Base-by-base conservation (phyloP, 2,888 invertebrate species). In the Epistrophe eligans region DNA sequence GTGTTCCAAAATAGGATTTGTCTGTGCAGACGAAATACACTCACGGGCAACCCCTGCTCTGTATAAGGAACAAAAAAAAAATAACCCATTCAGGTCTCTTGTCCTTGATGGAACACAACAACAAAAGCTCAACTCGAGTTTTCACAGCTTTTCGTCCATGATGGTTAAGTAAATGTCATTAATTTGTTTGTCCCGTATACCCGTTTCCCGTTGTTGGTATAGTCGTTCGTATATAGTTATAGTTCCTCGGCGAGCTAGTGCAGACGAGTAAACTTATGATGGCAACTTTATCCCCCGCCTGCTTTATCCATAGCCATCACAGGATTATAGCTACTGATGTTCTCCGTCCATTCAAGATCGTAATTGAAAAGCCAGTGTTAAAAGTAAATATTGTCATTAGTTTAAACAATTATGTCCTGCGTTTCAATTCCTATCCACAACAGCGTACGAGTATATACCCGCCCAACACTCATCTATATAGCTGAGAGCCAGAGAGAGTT, bases 341-440 rank as follows among this genome's bases (percentile, higher is more conserved):
- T 76, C 71, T 67, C 66, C 60, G 67, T 60, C 67, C 66, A 77
- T 80, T 84, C 76, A 76, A 71, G 71, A 80, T 84, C 74, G 76
- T 77, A 84, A 84, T 84, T 84, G 81, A 84, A 81, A 84, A 84
- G 82, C 82, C 73, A 85, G 82, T 85, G 85, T 82, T 85, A 77
- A 82, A 82, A 82, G 85, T 85, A 85, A 85, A 85, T 85, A 85
- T 85, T 85, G 85, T 82, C 85, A 85, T 85, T 85, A 85, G 82
- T 85, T 85, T 85, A 85, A 85, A 85, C 82, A 85, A 82, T 85
- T 82, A 85, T 85, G 82, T 70, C 71, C 82, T 85, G 77, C 82
- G 76, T 77, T 85, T 45, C 77, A 58, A 77, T 52, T 84, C 43
- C 52, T n/a, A 55, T 55, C 73, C 81, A 64, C 71, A 28, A n/a